These are phyloP conservation scores for Calidris pygmaea DNA, from an alignment of 2,113 vertebrate species.

Conservation along the genomic window DNA sequence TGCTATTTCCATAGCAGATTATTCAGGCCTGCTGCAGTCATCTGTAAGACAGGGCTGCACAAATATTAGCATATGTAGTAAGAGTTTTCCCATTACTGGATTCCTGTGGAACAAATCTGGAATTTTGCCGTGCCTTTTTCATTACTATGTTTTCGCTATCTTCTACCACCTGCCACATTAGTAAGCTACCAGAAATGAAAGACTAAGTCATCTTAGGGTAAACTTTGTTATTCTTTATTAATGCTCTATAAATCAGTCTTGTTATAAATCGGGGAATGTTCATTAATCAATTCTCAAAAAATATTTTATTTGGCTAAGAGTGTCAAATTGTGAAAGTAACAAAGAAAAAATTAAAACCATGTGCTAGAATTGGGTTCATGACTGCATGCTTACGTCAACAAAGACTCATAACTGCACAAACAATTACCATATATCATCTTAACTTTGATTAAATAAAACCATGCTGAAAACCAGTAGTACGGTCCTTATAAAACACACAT, in stretches of 20 bases:
- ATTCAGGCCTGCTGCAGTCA: conserved; percentile 55
- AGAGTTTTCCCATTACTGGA: conserved; percentile 57
- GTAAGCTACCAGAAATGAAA: conserved; percentile 71
- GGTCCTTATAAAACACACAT: conserved; percentile 66
- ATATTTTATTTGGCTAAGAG: conserved; percentile 71
- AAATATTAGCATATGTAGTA: conserved; percentile 21
- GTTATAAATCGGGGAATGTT: conserved; percentile 66
- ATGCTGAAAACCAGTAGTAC: conserved; percentile 76
- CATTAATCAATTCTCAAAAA: conserved; percentile 70
- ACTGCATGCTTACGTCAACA: conserved; percentile 46
- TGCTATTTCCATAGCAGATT: conserved; percentile 40
- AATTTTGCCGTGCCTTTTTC: conserved; percentile 46
- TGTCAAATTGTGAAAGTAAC: conserved; percentile 63
- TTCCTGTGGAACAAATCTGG: conserved; percentile 63
- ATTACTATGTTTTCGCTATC: conserved; percentile 40
- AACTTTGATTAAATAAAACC: conserved; percentile 77
- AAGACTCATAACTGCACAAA: conserved; percentile 65
- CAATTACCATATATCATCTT: conserved; percentile 73
- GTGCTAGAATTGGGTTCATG: conserved; percentile 52
- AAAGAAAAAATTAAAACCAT: conserved; percentile 75
- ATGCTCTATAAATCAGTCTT: conserved; percentile 61
- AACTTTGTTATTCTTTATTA: conserved; percentile 71
- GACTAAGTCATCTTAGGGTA: conserved; percentile 64
- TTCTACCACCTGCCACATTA: conserved; percentile 66
- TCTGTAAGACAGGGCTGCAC: conserved; percentile 49